These are phyloP conservation scores for Drosophila repletoides DNA, from an alignment of 1,140 invertebrate genomes.

Conservation along the genomic window DNA sequence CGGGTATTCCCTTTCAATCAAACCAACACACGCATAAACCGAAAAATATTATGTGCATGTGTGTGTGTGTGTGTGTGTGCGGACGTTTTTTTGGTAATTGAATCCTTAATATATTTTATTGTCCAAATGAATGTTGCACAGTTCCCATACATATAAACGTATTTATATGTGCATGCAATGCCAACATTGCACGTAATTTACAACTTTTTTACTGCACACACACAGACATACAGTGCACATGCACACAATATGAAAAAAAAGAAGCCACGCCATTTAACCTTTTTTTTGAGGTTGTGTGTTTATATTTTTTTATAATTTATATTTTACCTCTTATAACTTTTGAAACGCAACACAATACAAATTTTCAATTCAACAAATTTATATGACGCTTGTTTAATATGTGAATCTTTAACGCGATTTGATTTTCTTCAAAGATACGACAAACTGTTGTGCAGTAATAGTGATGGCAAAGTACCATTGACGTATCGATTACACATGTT, in stretches of 20 bases:
- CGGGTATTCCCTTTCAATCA: slow-evolving; percentile 8
- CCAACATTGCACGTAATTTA: slow-evolving; percentile 46
- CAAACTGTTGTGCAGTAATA: slow-evolving; percentile 34
- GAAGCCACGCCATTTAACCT: slow-evolving; percentile 60
- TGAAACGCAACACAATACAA: background rate
- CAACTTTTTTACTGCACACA: slow-evolving; percentile 35
- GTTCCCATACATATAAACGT: background rate
- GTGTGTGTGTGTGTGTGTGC: slow-evolving; percentile 1
- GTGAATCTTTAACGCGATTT: slow-evolving; percentile 8
- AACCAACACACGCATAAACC: background rate
- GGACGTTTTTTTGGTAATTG: slow-evolving; percentile 16
- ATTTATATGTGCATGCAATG: slow-evolving; percentile 12
- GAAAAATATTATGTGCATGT: background rate
- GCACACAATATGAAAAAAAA: slow-evolving; percentile 22
- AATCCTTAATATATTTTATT: background rate
- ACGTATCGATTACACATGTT: slow-evolving; percentile 30
- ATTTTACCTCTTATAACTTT: background rate
- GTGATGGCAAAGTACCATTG: slow-evolving; percentile 12
- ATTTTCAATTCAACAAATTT: slow-evolving; percentile 18
- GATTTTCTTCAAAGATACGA: slow-evolving; percentile 36
- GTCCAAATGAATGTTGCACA: background rate
- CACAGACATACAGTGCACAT: slow-evolving; percentile 3
- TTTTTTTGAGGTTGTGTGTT: slow-evolving; percentile 60
- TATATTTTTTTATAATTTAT: slow-evolving; percentile 11
- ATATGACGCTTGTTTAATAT: slow-evolving; percentile 15